Conservation (phyloP, 2,113 vertebrate species). For the Sturnira hondurensis region DNA sequence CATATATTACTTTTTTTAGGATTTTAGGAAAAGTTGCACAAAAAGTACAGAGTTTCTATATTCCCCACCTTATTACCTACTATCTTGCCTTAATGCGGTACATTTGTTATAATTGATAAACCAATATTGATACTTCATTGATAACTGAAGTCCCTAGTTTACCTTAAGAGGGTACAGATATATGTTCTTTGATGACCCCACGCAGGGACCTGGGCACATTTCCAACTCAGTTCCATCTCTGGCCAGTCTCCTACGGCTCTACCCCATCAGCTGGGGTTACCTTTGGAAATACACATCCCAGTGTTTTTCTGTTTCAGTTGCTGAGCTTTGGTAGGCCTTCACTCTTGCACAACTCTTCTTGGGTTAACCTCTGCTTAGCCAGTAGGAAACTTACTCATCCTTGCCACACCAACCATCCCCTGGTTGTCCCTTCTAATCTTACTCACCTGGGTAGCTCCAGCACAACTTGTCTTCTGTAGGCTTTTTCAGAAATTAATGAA, state of each 20-base stretch:
- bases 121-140: neutral
- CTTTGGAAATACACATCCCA: neutral
- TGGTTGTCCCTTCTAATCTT: neutral
- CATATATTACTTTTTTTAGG: neutral
- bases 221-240: neutral
- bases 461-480: neutral
- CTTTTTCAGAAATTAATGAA: neutral
- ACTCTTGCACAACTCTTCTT: neutral
- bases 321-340: neutral
- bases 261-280: neutral
- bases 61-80: fast-evolving
- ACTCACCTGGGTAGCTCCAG: neutral
- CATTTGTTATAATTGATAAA: neutral
- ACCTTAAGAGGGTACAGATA: neutral
- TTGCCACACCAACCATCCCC: fast-evolving
- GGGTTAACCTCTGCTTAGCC: neutral
- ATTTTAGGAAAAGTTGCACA: neutral
- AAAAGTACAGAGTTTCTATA: neutral
- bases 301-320: neutral
- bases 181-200: neutral
- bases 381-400: neutral
- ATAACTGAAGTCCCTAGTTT: neutral
- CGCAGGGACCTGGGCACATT: neutral
- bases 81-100: neutral
- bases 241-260: neutral